phyloP scores from a whole-genome alignment of 1,140 invertebrate species.

The Drosophila melanogaster region DNA sequence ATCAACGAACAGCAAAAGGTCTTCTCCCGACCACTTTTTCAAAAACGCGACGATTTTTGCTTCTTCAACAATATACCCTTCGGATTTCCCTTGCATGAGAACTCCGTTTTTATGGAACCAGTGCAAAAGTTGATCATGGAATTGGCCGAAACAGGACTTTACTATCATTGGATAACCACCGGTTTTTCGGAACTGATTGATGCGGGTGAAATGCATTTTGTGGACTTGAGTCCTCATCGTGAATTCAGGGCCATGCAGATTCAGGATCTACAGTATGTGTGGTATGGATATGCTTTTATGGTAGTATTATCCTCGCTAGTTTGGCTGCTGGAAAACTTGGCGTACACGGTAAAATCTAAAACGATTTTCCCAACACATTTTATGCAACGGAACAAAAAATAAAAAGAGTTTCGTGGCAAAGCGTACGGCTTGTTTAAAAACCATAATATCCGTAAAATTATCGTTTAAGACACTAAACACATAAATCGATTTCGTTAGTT shows the following conservation, averaged over 20 bases:
- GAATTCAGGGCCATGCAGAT: conserved; percentile 68
- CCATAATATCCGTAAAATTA: conserved; percentile 9
- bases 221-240: conserved; percentile 54
- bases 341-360: neutral
- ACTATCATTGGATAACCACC: conserved; percentile 38
- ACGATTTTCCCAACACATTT: neutral
- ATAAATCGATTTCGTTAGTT: conserved; percentile 13
- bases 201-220: conserved; percentile 53
- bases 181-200: conserved; percentile 63
- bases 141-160: conserved; percentile 52
- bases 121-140: conserved; percentile 57
- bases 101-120: conserved; percentile 65
- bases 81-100: conserved; percentile 68
- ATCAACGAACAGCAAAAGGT: conserved; percentile 71
- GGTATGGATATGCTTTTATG: conserved; percentile 69
- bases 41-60: conserved; percentile 62
- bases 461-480: neutral
- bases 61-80: conserved; percentile 73
- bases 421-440: neutral
- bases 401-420: neutral
- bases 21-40: conserved; percentile 64
- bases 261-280: conserved; percentile 69
- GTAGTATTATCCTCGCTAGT: conserved; percentile 27
- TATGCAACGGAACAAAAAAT: neutral
- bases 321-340: conserved; percentile 42